Evolutionary conservation across 2,113 vertebrate species (phyloP), one percentile per base, ranked within the genome.

Genomic region (Rhineura floridana): DNA sequence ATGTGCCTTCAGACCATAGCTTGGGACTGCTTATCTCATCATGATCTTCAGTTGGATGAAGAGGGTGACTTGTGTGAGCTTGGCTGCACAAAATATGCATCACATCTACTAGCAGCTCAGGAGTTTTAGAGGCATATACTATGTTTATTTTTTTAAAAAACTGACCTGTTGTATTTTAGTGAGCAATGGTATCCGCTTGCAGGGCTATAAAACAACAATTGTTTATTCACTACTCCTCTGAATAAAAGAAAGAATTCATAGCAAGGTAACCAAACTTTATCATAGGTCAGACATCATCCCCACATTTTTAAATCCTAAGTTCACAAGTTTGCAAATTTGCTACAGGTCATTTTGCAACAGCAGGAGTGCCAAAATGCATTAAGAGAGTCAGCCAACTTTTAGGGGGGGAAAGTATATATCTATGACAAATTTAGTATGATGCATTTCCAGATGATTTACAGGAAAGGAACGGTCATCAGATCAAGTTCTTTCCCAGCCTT

Each of bases 301-400:
- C 30, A 44, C 3, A 28, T 42, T 78, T 6, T 84, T 67, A 50
- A 62, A 67, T 89, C 62, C n/a, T 62, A 6, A 81, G 33, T 50
- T 87, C 36, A 2, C 63, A 80, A 62, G 80, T 65, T 75, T 69
- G n/a, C 13, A 75, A 28, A 85, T 70, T 48, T 75, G 76, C 81
- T 62, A 73, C 8, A 85, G 69, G 6, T 69, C 52, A 79, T 36
- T 83, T 69, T 67, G 39, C 89, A 79, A 70, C 69, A 85, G 4
- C 13, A 87, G 42, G 33, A 39, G 28, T 72, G 30, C 67, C 69
- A 55, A 81, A 85, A 85, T n/a, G 30, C 75, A 88, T 79, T 78
- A 84, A 80, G 13, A 59, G 55, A 39, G 62, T 89, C 81, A 25
- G 65, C 76, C 85, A 85, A 80, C 50, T 48, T 30, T 46, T 36